phyloP scores from a whole-genome alignment of 2,888 invertebrate genomes.

The Phortica magna region DNA sequence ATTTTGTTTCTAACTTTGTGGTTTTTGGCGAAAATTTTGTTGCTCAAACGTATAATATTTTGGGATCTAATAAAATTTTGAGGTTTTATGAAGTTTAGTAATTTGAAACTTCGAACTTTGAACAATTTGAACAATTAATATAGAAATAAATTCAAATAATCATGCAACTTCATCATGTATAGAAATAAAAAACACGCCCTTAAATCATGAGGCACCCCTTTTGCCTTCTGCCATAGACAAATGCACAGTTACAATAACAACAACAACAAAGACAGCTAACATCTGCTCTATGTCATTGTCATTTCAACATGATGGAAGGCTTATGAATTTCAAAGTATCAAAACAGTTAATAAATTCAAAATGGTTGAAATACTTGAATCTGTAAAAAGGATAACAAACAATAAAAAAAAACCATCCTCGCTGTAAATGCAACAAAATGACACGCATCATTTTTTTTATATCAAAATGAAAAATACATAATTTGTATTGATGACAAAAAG shows the following conservation, averaged over 20 bases:
- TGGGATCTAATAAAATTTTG: too few relatives aligned
- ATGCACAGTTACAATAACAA: not conserved
- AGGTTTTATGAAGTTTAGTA: too few relatives aligned
- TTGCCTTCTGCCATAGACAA: not conserved
- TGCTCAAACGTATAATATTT: too few relatives aligned
- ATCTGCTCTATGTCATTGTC: conserved; percentile 16
- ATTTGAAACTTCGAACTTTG: too few relatives aligned
- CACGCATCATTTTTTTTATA: too few relatives aligned
- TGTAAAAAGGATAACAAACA: not conserved
- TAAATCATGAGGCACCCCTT: not conserved
- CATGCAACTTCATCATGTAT: not conserved
- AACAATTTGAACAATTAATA: not conserved
- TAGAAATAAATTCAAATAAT: not conserved
- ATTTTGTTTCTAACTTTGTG: too few relatives aligned
- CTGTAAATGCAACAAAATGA: not conserved
- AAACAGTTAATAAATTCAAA: conserved; percentile 24
- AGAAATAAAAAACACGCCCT: not conserved
- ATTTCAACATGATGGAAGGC: conserved; percentile 1
- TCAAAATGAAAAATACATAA: not conserved
- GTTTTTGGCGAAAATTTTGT: too few relatives aligned
- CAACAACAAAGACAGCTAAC: not conserved
- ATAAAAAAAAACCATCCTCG: not conserved
- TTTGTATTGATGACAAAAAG: not conserved
- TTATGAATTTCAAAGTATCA: conserved; percentile 11
- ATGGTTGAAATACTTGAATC: conserved; percentile 12